Evolutionary conservation across 2,113 vertebrate species (phyloP).

Genomic region (Bufo gargarizans): DNA sequence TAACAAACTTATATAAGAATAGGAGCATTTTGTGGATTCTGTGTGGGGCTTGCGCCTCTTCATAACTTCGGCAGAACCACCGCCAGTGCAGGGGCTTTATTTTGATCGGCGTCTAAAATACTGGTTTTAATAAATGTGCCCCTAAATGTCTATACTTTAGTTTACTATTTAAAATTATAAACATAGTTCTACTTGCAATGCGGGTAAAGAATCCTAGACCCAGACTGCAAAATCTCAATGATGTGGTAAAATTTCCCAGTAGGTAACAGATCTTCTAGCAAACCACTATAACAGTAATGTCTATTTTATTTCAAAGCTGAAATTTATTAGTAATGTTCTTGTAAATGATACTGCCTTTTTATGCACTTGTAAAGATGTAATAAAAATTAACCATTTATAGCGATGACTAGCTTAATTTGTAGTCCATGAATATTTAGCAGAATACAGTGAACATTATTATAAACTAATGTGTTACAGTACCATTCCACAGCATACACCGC

Average conservation of each 20-base stretch:
- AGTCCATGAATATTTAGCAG: slow-evolving; percentile 25
- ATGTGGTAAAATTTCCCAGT: background rate
- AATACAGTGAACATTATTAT: slow-evolving; percentile 33
- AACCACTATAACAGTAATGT: background rate
- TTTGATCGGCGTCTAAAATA: no score
- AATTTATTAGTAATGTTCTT: background rate
- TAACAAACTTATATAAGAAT: no score
- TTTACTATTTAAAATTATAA: background rate
- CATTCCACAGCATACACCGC: background rate
- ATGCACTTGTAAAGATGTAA: slow-evolving; percentile 16
- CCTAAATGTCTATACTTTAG: no score
- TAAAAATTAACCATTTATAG: slow-evolving; percentile 35
- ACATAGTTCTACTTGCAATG: background rate
- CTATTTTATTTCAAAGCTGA: background rate
- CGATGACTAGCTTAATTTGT: background rate
- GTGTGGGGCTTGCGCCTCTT: no score
- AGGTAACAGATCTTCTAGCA: background rate
- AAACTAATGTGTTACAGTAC: slow-evolving; percentile 1
- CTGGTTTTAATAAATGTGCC: no score
- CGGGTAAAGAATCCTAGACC: background rate
- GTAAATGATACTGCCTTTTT: background rate
- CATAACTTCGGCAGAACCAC: no score
- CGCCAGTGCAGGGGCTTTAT: no score
- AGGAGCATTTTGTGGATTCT: no score
- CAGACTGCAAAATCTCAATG: background rate